Base-by-base conservation (phyloP, 2,797 vertebrate genomes). In the Ceyx erithaca region DNA sequence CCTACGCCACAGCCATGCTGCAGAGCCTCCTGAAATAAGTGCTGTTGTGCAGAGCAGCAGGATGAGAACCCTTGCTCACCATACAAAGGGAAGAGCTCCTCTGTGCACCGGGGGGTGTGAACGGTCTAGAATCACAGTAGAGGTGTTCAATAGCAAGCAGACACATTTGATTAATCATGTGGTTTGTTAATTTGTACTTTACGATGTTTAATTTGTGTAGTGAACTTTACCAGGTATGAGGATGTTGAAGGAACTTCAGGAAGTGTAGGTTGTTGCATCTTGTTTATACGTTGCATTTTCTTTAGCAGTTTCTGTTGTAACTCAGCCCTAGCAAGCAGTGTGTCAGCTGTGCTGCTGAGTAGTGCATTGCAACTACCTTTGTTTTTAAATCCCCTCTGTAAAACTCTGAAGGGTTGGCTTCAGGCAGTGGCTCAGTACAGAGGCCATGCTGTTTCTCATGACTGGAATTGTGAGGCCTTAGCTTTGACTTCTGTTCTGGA, bases 1-100 rank as follows among this genome's bases (percentile, higher is more conserved):
- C 99, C 0, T 99, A 99, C 2, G 99, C 99, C 31, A 99, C 99
- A 0, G 99, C 99, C 69, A 99, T 99, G 99, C 98, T 99, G 94
- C 99, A 99, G 98, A 98, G 96, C 95, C 96, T 98, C 31, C 72
- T 98, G 40, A 98, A 99, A 78, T 99, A 98, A 95, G 85, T 2
- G 58, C 45, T 79, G 3, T 6, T 72, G 9, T 28, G 55, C 84
- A 31, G 52, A 2, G 80, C 10, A 11, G 41, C 2, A 0, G 28
- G 72, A 37, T 10, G 82, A 70, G 71, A 68, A 45, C 77, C 80
- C 77, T 64, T 70, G 70, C n/a, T 87, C n/a, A 2, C 6, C 6
- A 90, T 69, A 89, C 96, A 96, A 97, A 98, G 98, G 97, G 97
- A 98, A 97, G 92, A 90, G 83, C 40, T 93, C 94, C 97, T 96